phyloP scores from a whole-genome alignment of 2,888 invertebrate genomes.

The Hypolimnas misippus region DNA sequence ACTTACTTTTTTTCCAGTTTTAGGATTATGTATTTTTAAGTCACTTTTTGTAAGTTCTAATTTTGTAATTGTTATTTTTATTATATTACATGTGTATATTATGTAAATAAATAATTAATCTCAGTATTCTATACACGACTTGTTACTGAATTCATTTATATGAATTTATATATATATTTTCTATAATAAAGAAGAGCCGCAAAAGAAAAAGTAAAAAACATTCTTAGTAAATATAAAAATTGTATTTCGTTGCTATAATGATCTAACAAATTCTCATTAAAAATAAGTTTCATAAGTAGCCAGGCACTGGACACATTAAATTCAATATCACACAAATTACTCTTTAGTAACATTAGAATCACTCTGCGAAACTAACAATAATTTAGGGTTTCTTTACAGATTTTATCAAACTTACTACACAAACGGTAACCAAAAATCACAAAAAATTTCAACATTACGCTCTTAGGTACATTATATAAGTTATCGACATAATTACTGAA shows the following conservation, averaged over 20 bases:
- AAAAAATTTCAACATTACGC: conserved; percentile 22
- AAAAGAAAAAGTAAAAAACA: conserved; percentile 44
- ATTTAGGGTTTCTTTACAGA: conserved; percentile 28
- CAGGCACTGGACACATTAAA: conserved; percentile 60
- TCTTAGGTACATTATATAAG: conserved; percentile 24
- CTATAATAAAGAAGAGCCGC: too few relatives aligned
- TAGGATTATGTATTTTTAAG: too few relatives aligned
- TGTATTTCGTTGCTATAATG: conserved; percentile 62
- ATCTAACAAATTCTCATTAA: conserved; percentile 56
- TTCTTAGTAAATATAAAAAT: conserved; percentile 57
- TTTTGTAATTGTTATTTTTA: too few relatives aligned
- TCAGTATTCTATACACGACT: too few relatives aligned
- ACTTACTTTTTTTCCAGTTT: too few relatives aligned
- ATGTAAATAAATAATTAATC: too few relatives aligned
- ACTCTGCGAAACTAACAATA: conserved; percentile 27
- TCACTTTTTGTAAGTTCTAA: too few relatives aligned
- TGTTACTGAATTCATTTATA: too few relatives aligned
- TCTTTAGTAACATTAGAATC: conserved; percentile 38
- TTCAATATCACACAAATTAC: conserved; percentile 59
- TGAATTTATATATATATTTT: too few relatives aligned
- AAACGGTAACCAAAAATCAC: conserved; percentile 38
- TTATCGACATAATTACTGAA: conserved; percentile 16
- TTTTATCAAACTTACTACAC: conserved; percentile 21
- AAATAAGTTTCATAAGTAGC: conserved; percentile 51
- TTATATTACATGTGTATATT: too few relatives aligned